Evolutionary conservation across 2,797 vertebrate genomes (phyloP).

Genomic region (Coregonus sp.): DNA sequence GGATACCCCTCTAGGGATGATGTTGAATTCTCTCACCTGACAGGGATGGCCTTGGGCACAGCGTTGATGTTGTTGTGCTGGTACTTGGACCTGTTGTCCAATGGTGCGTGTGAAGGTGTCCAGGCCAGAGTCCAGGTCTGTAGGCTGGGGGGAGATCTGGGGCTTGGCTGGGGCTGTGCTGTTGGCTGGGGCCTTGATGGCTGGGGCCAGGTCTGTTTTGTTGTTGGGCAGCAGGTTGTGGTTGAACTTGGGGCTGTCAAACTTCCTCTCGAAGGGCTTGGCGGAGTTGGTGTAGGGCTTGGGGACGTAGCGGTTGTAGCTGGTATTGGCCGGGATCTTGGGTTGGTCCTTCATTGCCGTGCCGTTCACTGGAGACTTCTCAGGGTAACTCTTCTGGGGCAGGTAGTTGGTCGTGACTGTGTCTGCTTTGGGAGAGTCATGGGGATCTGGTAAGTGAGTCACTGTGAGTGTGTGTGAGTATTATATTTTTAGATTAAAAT

Average conservation of each 20-base stretch:
- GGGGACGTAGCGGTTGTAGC: constrained; percentile 84
- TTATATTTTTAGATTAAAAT: too few relatives aligned
- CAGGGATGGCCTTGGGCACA: constrained; percentile 93
- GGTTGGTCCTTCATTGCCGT: constrained; percentile 42
- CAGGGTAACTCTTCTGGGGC: constrained; percentile 90
- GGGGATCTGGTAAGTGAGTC: constrained; percentile 65
- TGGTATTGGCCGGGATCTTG: constrained; percentile 65
- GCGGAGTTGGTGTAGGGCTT: constrained; percentile 88
- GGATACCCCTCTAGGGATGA: not conserved
- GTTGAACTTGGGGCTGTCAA: constrained; percentile 97
- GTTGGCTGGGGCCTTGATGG: constrained; percentile 44
- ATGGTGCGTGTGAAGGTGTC: constrained; percentile 88
- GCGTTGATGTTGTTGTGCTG: constrained; percentile 90
- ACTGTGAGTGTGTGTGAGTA: constrained; percentile 40
- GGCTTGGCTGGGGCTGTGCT: constrained; percentile 71
- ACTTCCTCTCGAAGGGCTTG: constrained; percentile 92
- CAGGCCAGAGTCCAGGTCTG: constrained; percentile 86
- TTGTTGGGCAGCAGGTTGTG: constrained; percentile 95
- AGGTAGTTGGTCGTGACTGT: constrained; percentile 86
- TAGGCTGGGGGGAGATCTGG: constrained; percentile 67
- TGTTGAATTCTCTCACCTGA: constrained; percentile 78
- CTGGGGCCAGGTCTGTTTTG: constrained; percentile 59
- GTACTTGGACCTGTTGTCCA: constrained; percentile 88
- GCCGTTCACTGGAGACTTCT: constrained; percentile 87
- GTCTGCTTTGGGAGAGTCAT: constrained; percentile 73